Percentiles rank a stretch among this genome's conserved stretches.
phyloP scores from a whole-genome alignment of 1,140 invertebrate species.

The Daktulosphaira vitifoliae region DNA sequence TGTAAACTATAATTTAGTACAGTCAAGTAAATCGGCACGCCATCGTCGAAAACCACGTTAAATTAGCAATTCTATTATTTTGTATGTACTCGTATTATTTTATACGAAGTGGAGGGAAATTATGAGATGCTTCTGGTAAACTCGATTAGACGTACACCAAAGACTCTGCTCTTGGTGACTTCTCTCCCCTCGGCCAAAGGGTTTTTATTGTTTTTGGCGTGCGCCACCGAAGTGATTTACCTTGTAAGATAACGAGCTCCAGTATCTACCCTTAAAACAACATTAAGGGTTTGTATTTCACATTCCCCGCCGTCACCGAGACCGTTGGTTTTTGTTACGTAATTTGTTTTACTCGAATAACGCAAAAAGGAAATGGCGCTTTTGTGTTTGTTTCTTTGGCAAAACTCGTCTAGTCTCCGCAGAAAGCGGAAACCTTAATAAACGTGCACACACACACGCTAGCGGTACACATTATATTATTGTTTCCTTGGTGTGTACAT shows the following conservation, averaged over 20 bases:
- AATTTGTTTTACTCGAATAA: constrained; percentile 33
- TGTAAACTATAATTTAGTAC: too few relatives aligned
- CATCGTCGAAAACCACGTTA: too few relatives aligned
- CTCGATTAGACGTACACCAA: too few relatives aligned
- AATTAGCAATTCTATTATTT: too few relatives aligned
- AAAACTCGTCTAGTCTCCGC: neutral
- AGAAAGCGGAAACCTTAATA: constrained; percentile 30
- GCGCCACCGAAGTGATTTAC: constrained; percentile 32
- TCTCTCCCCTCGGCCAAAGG: neutral
- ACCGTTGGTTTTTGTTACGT: constrained; percentile 32
- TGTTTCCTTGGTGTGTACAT: constrained; percentile 17
- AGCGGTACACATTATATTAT: constrained; percentile 17
- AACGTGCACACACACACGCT: constrained; percentile 2
- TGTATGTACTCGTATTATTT: too few relatives aligned
- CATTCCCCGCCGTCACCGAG: constrained; percentile 7
- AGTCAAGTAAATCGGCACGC: too few relatives aligned
- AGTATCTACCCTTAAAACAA: constrained; percentile 27
- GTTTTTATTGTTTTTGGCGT: constrained; percentile 32
- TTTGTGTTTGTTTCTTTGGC: constrained; percentile 30
- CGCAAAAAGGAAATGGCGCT: constrained; percentile 31
- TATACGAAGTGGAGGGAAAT: too few relatives aligned
- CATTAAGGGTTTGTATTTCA: constrained; percentile 33
- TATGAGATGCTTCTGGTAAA: too few relatives aligned
- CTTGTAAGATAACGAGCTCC: constrained; percentile 30
- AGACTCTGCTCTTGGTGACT: too few relatives aligned